Conservation (phyloP, 2,113 vertebrate genomes). For the Xiphophorus hellerii region DNA sequence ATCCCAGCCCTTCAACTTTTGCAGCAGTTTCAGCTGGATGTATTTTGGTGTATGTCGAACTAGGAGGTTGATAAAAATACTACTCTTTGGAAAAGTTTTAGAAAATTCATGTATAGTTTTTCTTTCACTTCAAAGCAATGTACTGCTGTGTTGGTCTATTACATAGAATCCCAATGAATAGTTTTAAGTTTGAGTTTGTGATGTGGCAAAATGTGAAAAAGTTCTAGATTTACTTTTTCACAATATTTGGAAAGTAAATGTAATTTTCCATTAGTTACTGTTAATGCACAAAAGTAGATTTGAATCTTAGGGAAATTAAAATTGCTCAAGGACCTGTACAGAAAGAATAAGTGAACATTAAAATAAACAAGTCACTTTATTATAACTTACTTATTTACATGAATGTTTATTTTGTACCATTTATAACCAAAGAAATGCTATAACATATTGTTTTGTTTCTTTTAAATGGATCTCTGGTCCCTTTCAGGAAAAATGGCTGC, state of each 20-base stretch:
- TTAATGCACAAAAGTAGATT: not conserved
- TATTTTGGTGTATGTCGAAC: too few relatives aligned
- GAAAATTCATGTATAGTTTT: too few relatives aligned
- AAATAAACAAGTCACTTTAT: not conserved
- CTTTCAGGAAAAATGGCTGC: slow-evolving; percentile 49
- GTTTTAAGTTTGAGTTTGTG: not conserved
- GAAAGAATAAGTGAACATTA: not conserved
- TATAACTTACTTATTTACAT: not conserved
- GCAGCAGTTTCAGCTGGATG: too few relatives aligned
- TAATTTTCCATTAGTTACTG: not conserved
- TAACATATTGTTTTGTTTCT: slow-evolving; percentile 4
- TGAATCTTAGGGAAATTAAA: not conserved
- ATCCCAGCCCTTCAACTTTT: too few relatives aligned
- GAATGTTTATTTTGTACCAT: not conserved
- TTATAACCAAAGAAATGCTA: not conserved
- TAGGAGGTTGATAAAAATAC: too few relatives aligned
- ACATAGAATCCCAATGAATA: too few relatives aligned
- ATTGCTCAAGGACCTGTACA: not conserved
- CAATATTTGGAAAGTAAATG: not conserved
- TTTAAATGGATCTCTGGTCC: not conserved
- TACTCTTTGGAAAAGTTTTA: too few relatives aligned
- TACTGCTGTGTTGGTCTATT: too few relatives aligned
- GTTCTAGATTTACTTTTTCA: not conserved
- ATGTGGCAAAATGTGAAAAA: not conserved
- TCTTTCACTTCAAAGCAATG: too few relatives aligned